Conservation (phyloP, 2,113 vertebrate genomes). For the Silurus glanis region DNA sequence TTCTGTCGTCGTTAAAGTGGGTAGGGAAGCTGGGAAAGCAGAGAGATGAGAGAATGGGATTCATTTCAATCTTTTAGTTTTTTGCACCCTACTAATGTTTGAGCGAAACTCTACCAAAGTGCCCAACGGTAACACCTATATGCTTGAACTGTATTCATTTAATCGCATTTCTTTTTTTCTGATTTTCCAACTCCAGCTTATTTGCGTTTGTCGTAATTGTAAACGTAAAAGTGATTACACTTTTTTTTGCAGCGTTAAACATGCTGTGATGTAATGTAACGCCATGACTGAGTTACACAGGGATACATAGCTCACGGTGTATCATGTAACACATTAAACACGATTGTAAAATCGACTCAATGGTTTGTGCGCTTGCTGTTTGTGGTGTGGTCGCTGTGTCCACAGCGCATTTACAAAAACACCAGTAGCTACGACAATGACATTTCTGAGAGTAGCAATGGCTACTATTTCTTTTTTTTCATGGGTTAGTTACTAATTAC, state of each 20-base stretch:
- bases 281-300: constrained; percentile 31
- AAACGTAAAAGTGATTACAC: constrained; percentile 45
- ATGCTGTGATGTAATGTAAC: constrained; percentile 14
- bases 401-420: constrained; percentile 11
- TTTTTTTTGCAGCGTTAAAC: constrained; percentile 26
- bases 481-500: neutral
- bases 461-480: too few species aligned
- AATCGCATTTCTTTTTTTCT: constrained; percentile 27
- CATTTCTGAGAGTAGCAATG: neutral
- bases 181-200: constrained; percentile 7
- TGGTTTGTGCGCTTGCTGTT: neutral
- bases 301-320: constrained; percentile 51
- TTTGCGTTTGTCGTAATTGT: constrained; percentile 59
- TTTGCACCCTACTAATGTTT: neutral
- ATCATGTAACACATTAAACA: constrained; percentile 56
- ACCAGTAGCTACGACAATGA: neutral
- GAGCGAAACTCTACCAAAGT: constrained; percentile 15
- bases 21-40: too few species aligned
- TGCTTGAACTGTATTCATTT: constrained; percentile 22
- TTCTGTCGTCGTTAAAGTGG: neutral
- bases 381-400: neutral
- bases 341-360: constrained; percentile 62
- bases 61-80: neutral
- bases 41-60: neutral
- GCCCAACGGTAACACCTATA: neutral